Base-by-base conservation (phyloP, 2,888 invertebrate genomes). In the Amphimallon solstitiale region DNA sequence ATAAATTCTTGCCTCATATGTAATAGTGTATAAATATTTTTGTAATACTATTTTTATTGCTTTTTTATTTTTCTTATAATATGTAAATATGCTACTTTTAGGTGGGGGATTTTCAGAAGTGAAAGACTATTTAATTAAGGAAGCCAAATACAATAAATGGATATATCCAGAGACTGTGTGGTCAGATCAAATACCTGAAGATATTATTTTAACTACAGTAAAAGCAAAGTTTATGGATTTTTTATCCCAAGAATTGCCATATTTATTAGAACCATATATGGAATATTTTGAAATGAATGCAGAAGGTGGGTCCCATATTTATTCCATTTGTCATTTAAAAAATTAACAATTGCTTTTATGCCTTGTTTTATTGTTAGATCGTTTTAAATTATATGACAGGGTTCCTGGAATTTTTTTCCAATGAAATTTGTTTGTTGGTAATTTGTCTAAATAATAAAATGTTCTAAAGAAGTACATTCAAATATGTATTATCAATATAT, bases 161-260 rank as follows among this genome's bases (percentile, higher is more conserved):
- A 81, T 88, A 15, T 95, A 89, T 78, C 83, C 90, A 17, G 82
- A 86, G 10, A 84, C 88, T 37, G 80, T 87, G 14, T 90, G 92
- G 79, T 92, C 95, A 0, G 92, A 95, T 80, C 91, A 93, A 76
- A 82, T 86, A 12, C 88, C 91, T 0, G 88, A 90, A 74, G 83
- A 85, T 5, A 80, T 97, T 19, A 90, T 94, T 66, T 84, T 88
- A 56, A 87, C 90, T 72, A 89, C 92, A 63, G 91, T 98, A 0
- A 86, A 92, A 74, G 94, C 95, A 1, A 92, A 92, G 72, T 85
- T 97, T 40, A 80, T 98, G 66, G 94, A 98, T 77, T 87, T 89
- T 76, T 82, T 97, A 45, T 89, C 91, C 0, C 87, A 94, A 72
- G 95, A 97, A 84, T 87, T 98, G 45, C 98, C 98, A 0, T 98